Evolutionary conservation across 35 echinoderm and acorn worm species (phyloP), one percentile per base, ranked within the genome.

Genomic region (Apostichopus japonicus): DNA sequence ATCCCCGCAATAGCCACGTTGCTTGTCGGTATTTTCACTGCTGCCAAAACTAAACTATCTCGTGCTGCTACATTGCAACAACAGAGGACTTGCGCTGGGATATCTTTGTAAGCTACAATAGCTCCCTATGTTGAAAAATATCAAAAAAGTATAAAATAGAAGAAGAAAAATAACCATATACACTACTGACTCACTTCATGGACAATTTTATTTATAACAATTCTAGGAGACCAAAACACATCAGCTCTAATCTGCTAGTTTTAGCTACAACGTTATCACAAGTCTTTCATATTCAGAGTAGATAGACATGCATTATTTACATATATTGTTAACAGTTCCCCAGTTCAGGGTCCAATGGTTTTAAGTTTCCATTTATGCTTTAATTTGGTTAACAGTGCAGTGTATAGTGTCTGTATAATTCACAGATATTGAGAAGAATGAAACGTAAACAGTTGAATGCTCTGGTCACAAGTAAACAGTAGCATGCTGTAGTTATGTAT

Each of bases 121-220:
- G 78, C 78, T 80, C 78, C 78, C 78, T 80, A 53, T 14, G 78
- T 80, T 51, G 19, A 44, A 54, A 17, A 80, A 61, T 61, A 61
- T 61, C 57, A 61, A 13, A 61, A 72, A 72, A 72, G 6, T 15
- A 72, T 15, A 72, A 72, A 72, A 72, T 15, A 72, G n/a, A 72
- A 72, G 67, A 72, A 72, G 67, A 21, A 72, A 72, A 72, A 72
- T 72, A 72, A 72, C 67, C 67, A 72, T 72, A 72, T 72, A 72
- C 67, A 72, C 67, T 72, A 72, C 67, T 72, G 3, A 72, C 67
- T 72, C 67, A 72, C 67, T 72, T 72, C 67, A 72, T 72, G 67
- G 67, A 72, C 67, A 21, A 72, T 72, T 72, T 72, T 15, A 1
- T 72, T 72, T 72, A 72, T 72, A 72, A 72, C 13, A 72, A 72